Percentiles rank a stretch among this genome's conserved stretches.
phyloP scores from a whole-genome alignment of 2,888 invertebrate genomes.

The Trachelus stipa region DNA sequence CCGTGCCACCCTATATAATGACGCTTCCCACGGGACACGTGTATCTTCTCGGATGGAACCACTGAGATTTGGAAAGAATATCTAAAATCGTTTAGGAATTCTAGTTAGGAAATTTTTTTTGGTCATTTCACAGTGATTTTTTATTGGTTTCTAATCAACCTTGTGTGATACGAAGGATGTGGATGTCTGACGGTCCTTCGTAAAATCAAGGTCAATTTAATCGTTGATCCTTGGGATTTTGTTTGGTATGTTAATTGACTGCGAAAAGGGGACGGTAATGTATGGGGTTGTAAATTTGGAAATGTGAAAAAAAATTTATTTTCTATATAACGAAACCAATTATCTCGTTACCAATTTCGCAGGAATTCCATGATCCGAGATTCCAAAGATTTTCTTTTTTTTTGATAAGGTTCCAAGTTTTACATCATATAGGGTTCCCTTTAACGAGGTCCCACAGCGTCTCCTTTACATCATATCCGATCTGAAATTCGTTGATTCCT shows the following conservation, averaged over 20 bases:
- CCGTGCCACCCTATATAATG: not conserved
- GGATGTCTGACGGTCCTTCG: too few species aligned
- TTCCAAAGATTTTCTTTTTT: not conserved
- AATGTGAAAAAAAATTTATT: not conserved
- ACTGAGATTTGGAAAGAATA: not conserved
- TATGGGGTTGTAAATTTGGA: not conserved
- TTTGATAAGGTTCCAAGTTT: not conserved
- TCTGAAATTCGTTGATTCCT: not conserved
- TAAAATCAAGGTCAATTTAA: too few species aligned
- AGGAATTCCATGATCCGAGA: not conserved
- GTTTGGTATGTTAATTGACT: not conserved
- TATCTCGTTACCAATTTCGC: not conserved
- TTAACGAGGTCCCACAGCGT: not conserved
- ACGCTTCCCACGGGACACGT: not conserved
- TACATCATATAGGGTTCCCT: not conserved
- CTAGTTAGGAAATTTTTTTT: not conserved
- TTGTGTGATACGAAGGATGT: too few species aligned
- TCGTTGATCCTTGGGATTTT: not conserved
- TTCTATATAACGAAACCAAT: not conserved
- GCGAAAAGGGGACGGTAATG: not conserved
- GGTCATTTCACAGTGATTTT: not conserved
- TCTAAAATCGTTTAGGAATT: not conserved
- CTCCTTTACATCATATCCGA: not conserved
- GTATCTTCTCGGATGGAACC: not conserved
- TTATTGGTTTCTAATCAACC: not conserved